phyloP scores from a whole-genome alignment of 2,888 invertebrate genomes.

The Epistrophella euchroma region DNA sequence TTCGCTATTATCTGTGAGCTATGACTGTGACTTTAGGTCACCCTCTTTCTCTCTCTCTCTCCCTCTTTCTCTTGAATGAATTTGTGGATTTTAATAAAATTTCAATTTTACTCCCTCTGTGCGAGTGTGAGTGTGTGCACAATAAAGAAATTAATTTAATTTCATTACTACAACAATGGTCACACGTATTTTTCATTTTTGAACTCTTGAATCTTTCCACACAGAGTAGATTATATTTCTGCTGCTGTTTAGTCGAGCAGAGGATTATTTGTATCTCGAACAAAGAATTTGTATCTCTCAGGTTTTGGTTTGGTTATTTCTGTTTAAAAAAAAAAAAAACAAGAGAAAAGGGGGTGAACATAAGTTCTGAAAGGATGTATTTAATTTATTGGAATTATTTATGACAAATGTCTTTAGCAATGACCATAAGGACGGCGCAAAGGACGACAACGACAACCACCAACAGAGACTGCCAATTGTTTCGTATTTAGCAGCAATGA shows the following conservation, averaged over 20 bases:
- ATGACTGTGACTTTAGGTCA: constrained; percentile 27
- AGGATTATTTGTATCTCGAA: constrained; percentile 44
- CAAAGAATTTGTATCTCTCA: constrained; percentile 52
- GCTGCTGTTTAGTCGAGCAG: constrained; percentile 40
- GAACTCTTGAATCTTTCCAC: constrained; percentile 12
- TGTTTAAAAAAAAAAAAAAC: not conserved
- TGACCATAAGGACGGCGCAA: constrained; percentile 40
- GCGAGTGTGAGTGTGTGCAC: constrained; percentile 38
- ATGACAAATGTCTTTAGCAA: constrained; percentile 79
- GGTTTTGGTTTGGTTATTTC: constrained; percentile 23
- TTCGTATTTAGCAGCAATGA: constrained; percentile 43
- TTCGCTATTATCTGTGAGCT: constrained; percentile 13
- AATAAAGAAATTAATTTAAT: constrained; percentile 77
- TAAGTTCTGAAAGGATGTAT: constrained; percentile 80
- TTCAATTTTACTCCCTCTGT: constrained; percentile 45
- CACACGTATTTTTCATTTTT: constrained; percentile 59
- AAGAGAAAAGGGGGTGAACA: constrained; percentile 52
- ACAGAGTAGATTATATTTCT: not conserved
- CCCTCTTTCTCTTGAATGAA: constrained; percentile 19
- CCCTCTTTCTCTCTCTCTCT: not conserved
- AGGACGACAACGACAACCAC: constrained; percentile 27
- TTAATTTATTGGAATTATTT: constrained; percentile 84
- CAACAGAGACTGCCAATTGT: constrained; percentile 53
- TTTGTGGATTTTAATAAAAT: constrained; percentile 71
- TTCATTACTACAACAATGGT: constrained; percentile 78